Percentiles rank a stretch among this genome's conserved stretches.
Conservation (phyloP, 2,888 invertebrate genomes). For the Amiota mariae region DNA sequence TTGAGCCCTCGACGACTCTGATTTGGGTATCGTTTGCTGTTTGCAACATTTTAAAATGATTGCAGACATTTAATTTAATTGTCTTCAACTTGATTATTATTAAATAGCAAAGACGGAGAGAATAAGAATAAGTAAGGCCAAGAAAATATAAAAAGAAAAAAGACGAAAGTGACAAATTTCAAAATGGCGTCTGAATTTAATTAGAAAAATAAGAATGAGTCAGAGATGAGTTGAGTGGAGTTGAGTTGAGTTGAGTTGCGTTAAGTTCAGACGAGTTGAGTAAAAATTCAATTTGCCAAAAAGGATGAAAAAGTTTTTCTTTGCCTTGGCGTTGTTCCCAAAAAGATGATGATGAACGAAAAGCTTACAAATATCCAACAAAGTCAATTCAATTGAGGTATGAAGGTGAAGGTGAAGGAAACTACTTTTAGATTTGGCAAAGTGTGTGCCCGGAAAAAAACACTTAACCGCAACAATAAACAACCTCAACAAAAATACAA, state of each 20-base stretch:
- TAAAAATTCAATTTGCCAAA: too few relatives aligned
- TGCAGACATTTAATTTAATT: slow-evolving; percentile 67
- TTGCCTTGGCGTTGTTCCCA: slow-evolving; percentile 51
- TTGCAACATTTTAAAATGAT: slow-evolving; percentile 61
- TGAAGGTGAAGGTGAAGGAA: slow-evolving; percentile 40
- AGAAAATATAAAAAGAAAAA: slow-evolving; percentile 27
- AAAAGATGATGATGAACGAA: too few relatives aligned
- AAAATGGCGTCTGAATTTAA: not conserved
- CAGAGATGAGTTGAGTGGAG: slow-evolving; percentile 48
- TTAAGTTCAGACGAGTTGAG: slow-evolving; percentile 52
- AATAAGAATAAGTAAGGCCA: not conserved
- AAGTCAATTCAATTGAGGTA: too few relatives aligned
- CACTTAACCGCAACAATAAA: slow-evolving; percentile 46
- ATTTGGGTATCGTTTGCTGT: slow-evolving; percentile 43
- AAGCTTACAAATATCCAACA: too few relatives aligned
- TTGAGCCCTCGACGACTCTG: slow-evolving; percentile 31
- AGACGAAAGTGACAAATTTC: slow-evolving; percentile 32
- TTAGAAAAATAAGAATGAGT: slow-evolving; percentile 38
- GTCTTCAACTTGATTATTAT: slow-evolving; percentile 45
- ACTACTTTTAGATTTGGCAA: slow-evolving; percentile 5
- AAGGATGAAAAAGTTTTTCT: slow-evolving; percentile 14
- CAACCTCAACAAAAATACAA: slow-evolving; percentile 36
- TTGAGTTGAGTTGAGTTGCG: slow-evolving; percentile 52
- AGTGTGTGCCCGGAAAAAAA: slow-evolving; percentile 28
- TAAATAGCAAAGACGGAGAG: not conserved